A percentile compares a stretch with the other conserved stretches of the same genome.
These are phyloP conservation scores for Petrolisthes manimaculis DNA, from an alignment of 2,888 invertebrate genomes.

Conservation along the genomic window DNA sequence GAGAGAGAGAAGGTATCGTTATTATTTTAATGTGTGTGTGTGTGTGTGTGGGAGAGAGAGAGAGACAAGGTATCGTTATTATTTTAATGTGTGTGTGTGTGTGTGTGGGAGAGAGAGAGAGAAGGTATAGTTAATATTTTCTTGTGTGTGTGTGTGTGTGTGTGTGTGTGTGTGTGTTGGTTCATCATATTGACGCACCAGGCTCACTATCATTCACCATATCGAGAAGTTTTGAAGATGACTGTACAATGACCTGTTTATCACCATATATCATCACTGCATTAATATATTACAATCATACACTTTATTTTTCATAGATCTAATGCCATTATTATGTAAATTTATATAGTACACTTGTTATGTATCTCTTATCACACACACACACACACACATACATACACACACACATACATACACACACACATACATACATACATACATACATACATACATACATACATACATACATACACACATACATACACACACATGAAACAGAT, in stretches of 20 bases:
- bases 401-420: too few relatives aligned
- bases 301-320: too few relatives aligned
- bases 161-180: neutral
- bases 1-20: neutral
- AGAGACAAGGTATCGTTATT: neutral
- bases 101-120: neutral
- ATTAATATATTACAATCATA: too few relatives aligned
- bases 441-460: slow-evolving; percentile 39
- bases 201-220: neutral
- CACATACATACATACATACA: too few relatives aligned
- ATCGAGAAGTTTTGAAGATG: neutral
- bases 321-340: too few relatives aligned
- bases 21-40: neutral
- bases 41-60: neutral
- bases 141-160: neutral
- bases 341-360: too few relatives aligned
- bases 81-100: neutral
- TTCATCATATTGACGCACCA: neutral
- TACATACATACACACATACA: neutral
- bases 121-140: neutral
- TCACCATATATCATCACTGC: too few relatives aligned
- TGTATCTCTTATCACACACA: too few relatives aligned
- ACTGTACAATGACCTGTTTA: too few relatives aligned
- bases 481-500: neutral
- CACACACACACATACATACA: neutral